phyloP scores from a whole-genome alignment of 2,888 invertebrate genomes.

The Eugnorisma glareosa region DNA sequence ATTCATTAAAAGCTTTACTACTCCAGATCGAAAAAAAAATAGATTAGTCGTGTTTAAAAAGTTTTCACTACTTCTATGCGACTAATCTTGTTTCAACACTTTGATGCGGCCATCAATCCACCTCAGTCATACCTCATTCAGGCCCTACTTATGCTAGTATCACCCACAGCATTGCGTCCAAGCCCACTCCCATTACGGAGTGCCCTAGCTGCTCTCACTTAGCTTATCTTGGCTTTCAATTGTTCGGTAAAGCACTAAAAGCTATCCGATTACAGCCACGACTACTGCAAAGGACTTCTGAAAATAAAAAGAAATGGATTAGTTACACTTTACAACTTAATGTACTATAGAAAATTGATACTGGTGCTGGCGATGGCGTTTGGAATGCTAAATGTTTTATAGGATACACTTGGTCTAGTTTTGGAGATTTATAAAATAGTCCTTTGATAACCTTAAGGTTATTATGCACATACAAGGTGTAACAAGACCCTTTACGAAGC shows the following conservation, averaged over 20 bases:
- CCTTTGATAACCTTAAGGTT: too few species aligned
- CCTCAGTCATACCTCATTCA: slow-evolving; percentile 10
- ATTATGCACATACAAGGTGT: too few species aligned
- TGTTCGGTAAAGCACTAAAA: slow-evolving; percentile 55
- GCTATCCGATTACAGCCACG: slow-evolving; percentile 43
- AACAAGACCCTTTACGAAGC: too few species aligned
- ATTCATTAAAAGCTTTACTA: neutral
- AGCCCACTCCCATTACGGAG: slow-evolving; percentile 41
- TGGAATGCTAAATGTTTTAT: neutral
- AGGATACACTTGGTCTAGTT: neutral
- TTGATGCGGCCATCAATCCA: neutral
- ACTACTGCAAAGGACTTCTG: slow-evolving; percentile 40
- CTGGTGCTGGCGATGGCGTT: neutral
- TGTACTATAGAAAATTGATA: slow-evolving; percentile 10
- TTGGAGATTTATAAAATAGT: too few species aligned
- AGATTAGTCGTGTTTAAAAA: neutral
- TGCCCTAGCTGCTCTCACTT: slow-evolving; percentile 31
- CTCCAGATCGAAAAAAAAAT: neutral
- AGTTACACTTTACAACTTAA: slow-evolving; percentile 50
- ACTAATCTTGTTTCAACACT: neutral
- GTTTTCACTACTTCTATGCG: neutral
- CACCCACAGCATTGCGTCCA: neutral
- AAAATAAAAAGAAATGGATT: slow-evolving; percentile 43
- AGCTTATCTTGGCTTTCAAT: slow-evolving; percentile 48
- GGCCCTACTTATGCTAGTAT: slow-evolving; percentile 3